Base-by-base conservation (phyloP, 2,888 invertebrate species). In the Polymixis lichenea region DNA sequence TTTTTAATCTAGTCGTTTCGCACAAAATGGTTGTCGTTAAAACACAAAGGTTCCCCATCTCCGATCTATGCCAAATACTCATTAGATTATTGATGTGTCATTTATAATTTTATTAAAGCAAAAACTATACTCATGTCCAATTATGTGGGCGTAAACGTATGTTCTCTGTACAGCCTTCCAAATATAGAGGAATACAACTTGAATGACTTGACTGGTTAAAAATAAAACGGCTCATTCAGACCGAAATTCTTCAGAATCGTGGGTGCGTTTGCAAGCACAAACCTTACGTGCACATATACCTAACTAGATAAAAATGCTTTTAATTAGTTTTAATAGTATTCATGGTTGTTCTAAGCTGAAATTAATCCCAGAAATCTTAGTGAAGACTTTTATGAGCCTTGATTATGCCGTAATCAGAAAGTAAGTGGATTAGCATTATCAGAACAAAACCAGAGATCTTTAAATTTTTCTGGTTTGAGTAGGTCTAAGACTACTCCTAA, bases 81-180 rank as follows among this genome's bases (percentile, higher is more conserved):
- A 64, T 66, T 60, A 64, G 8, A 32, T 55, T 70, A 70, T 70
- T 51, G 62, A 76, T 73, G 72, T 76, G 84, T 80, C 72, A 72
- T 83, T 32, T n/a, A n/a, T 70, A 32, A 60, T 64, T 58, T 56
- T 60, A 62, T 69, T 49, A 55, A 3, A 62, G 22, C 25, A 80
- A 82, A 75, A 82, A 79, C 53, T 43, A 17, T 53, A 61, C 22
- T 38, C 28, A 17, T 43, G 19, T 32, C 7, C 22, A 66, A 79
- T 75, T 69, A 70, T 60, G 80, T 82, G 51, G 80, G 80, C 66
- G 80, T 56, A 11, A 68, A 61, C 25, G 25, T n/a, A 67, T 62
- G 25, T 60, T 61, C 55, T 17, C 19, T 25, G 56, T 66, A n/a
- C 22, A 9, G 8, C 15, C 51, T 22, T 8, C n/a, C 32, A 72